phyloP scores from a whole-genome alignment of 2,888 invertebrate species.

The Troides aeacus region DNA sequence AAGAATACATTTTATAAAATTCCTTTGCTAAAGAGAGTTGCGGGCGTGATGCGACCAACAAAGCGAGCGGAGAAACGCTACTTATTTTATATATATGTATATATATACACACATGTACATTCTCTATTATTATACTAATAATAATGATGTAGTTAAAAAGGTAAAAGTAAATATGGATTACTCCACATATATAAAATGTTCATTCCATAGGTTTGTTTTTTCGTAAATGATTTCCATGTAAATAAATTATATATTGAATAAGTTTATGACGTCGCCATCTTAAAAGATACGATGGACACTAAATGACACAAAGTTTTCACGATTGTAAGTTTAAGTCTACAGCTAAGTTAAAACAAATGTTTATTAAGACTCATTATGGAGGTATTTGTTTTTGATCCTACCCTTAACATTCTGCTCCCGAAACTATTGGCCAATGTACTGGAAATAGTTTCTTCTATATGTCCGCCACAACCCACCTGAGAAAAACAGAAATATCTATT shows the following conservation, averaged over 20 bases:
- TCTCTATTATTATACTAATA: background rate
- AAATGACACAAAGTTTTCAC: conserved; percentile 17
- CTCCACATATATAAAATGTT: background rate
- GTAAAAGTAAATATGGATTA: background rate
- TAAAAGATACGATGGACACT: conserved; percentile 13
- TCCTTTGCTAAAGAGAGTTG: too few relatives aligned
- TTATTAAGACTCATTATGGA: conserved; percentile 29
- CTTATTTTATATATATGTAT: too few relatives aligned
- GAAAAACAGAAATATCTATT: background rate
- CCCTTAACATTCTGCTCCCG: conserved; percentile 18
- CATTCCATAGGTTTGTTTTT: background rate
- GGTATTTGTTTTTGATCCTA: conserved; percentile 30
- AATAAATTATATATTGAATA: conserved; percentile 9
- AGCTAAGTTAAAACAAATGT: conserved; percentile 22
- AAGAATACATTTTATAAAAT: too few relatives aligned
- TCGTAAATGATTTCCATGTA: background rate
- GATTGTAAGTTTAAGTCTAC: conserved; percentile 18
- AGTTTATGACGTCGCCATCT: conserved; percentile 1
- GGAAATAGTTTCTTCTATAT: background rate
- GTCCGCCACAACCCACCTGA: background rate
- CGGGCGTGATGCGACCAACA: too few relatives aligned
- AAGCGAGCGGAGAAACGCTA: too few relatives aligned
- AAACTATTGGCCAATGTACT: conserved; percentile 3
- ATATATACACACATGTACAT: too few relatives aligned
- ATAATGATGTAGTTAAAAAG: background rate